These are phyloP conservation scores for Meghimatium bilineatum DNA, from an alignment of 2,888 invertebrate species.

Conservation along the genomic window DNA sequence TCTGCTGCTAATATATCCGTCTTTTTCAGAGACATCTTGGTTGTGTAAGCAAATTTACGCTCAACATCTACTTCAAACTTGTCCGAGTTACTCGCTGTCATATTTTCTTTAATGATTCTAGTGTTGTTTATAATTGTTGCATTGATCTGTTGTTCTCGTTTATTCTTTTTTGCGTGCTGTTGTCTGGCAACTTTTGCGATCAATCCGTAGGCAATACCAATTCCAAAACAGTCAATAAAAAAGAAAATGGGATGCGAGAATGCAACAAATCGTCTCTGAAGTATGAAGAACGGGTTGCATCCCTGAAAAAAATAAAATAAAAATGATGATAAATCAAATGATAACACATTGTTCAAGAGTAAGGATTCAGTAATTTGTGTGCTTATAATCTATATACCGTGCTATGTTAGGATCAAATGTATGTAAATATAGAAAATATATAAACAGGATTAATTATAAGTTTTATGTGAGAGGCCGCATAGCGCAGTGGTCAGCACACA, in stretches of 20 bases:
- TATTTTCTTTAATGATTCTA: not conserved
- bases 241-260: conserved; percentile 10
- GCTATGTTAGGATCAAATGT: too few species aligned
- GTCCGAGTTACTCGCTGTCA: not conserved
- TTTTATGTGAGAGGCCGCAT: too few species aligned
- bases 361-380: too few species aligned
- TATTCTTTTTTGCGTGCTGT: not conserved
- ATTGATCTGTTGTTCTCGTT: not conserved
- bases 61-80: not conserved
- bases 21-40: not conserved
- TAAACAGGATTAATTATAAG: too few species aligned
- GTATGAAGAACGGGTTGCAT: conserved; percentile 6
- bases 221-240: conserved; percentile 21
- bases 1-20: not conserved
- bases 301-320: conserved; percentile 15
- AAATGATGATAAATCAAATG: too few species aligned
- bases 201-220: conserved; percentile 32
- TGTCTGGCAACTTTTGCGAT: conserved; percentile 38
- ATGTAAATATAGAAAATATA: too few species aligned
- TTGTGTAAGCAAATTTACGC: not conserved
- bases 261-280: not conserved
- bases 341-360: too few species aligned
- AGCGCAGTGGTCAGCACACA: too few species aligned
- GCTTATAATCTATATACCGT: too few species aligned
- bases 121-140: not conserved